Conservation (phyloP, 1,140 invertebrate genomes). For the Drosophila bocqueti region DNA sequence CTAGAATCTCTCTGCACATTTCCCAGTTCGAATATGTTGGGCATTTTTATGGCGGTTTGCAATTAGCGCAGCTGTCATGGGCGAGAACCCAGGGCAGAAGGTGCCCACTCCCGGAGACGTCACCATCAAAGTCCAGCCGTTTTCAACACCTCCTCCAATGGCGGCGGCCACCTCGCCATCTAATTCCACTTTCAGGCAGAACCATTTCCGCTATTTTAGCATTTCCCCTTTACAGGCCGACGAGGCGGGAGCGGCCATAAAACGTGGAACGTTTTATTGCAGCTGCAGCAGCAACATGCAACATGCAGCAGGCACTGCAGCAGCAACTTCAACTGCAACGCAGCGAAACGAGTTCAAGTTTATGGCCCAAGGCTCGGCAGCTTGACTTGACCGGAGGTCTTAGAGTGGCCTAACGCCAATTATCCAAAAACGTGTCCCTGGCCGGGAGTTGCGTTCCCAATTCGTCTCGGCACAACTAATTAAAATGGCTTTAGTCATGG, state of each 20-base stretch:
- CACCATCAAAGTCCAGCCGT: conserved; percentile 42
- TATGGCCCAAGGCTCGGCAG: conserved; percentile 58
- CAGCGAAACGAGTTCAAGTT: conserved; percentile 80
- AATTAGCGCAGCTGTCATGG: conserved; percentile 70
- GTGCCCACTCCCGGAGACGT: conserved; percentile 28
- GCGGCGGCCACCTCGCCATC: conserved; percentile 38
- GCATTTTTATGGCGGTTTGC: conserved; percentile 76
- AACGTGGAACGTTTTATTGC: conserved; percentile 58
- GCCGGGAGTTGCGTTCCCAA: conserved; percentile 20
- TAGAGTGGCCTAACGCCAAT: conserved; percentile 74
- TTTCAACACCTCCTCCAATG: conserved; percentile 77
- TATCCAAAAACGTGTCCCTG: conserved; percentile 44
- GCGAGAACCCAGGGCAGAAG: conserved; percentile 28
- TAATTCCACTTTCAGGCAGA: conserved; percentile 61
- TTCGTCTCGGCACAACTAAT: conserved; percentile 35
- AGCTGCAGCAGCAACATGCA: conserved; percentile 32
- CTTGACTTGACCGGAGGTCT: conserved; percentile 40
- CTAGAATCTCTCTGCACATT: conserved; percentile 22
- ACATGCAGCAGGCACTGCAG: conserved; percentile 3
- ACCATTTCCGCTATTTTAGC: conserved; percentile 78
- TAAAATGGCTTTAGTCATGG: conserved; percentile 46
- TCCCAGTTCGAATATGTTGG: conserved; percentile 55
- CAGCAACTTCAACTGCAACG: conserved; percentile 36
- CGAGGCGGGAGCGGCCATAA: conserved; percentile 45
- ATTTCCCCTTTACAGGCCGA: conserved; percentile 39